Evolutionary conservation across 2,888 invertebrate species (phyloP).

Genomic region (Liposcelis brunnea): DNA sequence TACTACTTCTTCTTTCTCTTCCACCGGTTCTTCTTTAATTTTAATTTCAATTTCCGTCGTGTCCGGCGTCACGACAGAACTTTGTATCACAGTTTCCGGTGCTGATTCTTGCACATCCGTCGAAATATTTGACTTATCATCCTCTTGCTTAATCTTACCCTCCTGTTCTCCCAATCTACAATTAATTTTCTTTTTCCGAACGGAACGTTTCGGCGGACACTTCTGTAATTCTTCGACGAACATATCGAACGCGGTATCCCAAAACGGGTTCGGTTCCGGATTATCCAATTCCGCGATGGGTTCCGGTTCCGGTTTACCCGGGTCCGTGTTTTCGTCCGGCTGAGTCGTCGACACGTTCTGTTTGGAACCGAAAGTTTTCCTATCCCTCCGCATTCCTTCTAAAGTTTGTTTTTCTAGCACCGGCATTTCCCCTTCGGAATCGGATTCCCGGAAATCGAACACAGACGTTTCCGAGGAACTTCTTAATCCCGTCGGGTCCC

Average conservation of each 20-base stretch:
- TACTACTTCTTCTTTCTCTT: constrained; percentile 16
- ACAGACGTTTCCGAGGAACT: constrained; percentile 45
- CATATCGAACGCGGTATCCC: constrained; percentile 57
- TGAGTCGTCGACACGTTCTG: not conserved
- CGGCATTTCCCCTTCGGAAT: constrained; percentile 42
- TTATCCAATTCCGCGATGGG: constrained; percentile 8
- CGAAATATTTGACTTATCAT: constrained; percentile 22
- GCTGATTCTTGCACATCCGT: constrained; percentile 14
- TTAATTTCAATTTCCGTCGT: constrained; percentile 22
- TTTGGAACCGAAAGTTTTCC: constrained; percentile 25
- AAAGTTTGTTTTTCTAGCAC: constrained; percentile 46
- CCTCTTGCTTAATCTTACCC: constrained; percentile 33
- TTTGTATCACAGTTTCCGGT: not conserved
- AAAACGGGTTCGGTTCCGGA: constrained; percentile 29
- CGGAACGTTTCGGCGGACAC: constrained; percentile 20
- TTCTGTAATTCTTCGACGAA: constrained; percentile 57
- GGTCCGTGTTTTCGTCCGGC: constrained; percentile 21
- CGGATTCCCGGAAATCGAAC: constrained; percentile 44
- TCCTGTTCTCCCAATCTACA: constrained; percentile 35
- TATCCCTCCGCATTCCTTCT: constrained; percentile 40
- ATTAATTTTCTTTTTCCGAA: constrained; percentile 4
- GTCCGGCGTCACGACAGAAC: constrained; percentile 17
- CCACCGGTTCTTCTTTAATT: constrained; percentile 20
- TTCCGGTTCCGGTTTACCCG: constrained; percentile 11
- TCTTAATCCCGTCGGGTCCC: constrained; percentile 30